Base-by-base conservation (phyloP, 2,888 invertebrate species). In the Coremacera marginata region DNA sequence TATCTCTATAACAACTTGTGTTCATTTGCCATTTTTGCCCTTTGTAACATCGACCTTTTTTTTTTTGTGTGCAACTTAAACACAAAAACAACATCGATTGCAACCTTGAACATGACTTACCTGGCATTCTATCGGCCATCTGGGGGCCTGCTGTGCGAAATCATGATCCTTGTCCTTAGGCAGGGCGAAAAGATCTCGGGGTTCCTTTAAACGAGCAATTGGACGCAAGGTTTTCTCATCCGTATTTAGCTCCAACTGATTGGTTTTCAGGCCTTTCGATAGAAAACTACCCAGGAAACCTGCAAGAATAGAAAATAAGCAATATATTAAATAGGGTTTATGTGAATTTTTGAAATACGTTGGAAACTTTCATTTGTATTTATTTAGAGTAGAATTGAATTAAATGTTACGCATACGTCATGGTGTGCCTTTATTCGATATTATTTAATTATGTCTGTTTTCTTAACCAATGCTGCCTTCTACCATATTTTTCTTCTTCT, bases 71-170 rank as follows among this genome's bases (percentile, higher is more conserved):
- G n/a, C 5, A 44, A 44, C 44, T 55, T 8, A 55, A 55, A 55
- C 11, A 19, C n/a, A 55, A 55, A 19, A 55, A 55, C 1, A 55
- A 8, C 19, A 55, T 1, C 4, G 7, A 55, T n/a, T 1, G 19
- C 19, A 55, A 55, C 22, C 7, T 19, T 55, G 19, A 55, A 55
- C 55, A 51, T 19, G 71, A 83, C 83, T 90, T 88, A 95, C 96
- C 92, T 96, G 95, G 90, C 96, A 96, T 91, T 96, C 96, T 63
- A 95, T 93, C 25, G 96, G 96, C 96, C 96, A 96, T 88, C 96
- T 91, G 77, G 95, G 93, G 84, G 94, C 94, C 90, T 95, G 95
- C 84, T 94, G 93, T 73, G 94, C 92, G 85, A 93, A 93, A 84
- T 93, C 93, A 85, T 93, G 90, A 81, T 90, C 90, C 86, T 88